Evolutionary conservation across 2,888 invertebrate genomes (phyloP).

Genomic region (Spilarctia lutea): DNA sequence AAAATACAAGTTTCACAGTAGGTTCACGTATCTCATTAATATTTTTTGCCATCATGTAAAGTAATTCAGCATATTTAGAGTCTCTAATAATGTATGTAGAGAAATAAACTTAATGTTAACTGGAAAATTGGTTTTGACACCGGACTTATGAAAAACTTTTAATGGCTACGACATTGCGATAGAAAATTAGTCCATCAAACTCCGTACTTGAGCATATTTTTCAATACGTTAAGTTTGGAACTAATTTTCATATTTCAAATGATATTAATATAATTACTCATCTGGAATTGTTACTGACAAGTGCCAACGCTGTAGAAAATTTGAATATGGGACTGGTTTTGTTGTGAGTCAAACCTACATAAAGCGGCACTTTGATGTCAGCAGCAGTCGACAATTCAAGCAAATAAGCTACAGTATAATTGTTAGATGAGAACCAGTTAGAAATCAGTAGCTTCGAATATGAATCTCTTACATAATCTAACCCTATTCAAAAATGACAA

Average conservation of each 20-base stretch:
- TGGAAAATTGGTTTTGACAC: constrained; percentile 40
- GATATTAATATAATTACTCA: background rate
- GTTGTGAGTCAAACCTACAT: background rate
- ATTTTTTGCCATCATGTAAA: background rate
- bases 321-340: background rate
- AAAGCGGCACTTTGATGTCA: background rate
- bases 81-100: constrained; percentile 1
- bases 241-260: constrained; percentile 29
- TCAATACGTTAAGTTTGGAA: constrained; percentile 40
- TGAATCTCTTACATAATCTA: no score
- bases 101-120: constrained; percentile 21
- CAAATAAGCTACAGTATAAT: background rate
- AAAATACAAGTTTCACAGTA: constrained; percentile 3
- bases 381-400: background rate
- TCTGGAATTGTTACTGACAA: background rate
- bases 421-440: background rate
- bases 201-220: constrained; percentile 42
- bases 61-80: background rate
- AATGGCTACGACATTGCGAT: constrained; percentile 48
- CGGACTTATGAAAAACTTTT: constrained; percentile 53
- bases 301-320: background rate
- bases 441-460: background rate
- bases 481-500: no score
- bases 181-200: constrained; percentile 56
- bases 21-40: constrained; percentile 12